Evolutionary conservation across 2,888 invertebrate genomes (phyloP).

Genomic region (Noctua janthe): DNA sequence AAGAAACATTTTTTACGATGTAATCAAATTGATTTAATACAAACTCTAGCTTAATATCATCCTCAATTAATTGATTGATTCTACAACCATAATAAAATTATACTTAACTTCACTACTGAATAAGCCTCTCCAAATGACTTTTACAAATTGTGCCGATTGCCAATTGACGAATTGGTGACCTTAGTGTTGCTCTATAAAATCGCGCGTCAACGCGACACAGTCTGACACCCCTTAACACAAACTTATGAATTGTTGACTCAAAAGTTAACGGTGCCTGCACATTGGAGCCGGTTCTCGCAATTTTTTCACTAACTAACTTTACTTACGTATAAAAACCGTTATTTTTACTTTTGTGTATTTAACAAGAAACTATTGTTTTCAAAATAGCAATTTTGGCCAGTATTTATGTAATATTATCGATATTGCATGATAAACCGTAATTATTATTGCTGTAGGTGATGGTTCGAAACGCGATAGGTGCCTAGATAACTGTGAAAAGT

Average conservation of each 20-base stretch:
- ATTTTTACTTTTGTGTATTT: conserved; percentile 48
- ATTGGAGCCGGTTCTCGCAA: conserved; percentile 69
- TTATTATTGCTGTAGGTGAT: conserved; percentile 19
- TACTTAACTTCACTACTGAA: neutral
- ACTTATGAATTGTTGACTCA: conserved; percentile 64
- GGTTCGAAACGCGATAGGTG: conserved; percentile 9
- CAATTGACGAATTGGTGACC: neutral
- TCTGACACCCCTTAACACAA: conserved; percentile 55
- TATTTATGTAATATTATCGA: conserved; percentile 42
- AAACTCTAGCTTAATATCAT: neutral
- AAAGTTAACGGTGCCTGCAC: conserved; percentile 70
- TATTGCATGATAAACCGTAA: conserved; percentile 44
- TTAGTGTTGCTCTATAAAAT: neutral
- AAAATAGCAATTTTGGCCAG: neutral
- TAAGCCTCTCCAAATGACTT: neutral
- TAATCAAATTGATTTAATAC: neutral
- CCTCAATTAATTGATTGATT: neutral
- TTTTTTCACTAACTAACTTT: conserved; percentile 65
- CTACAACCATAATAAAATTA: neutral
- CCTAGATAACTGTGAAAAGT: conserved; percentile 2
- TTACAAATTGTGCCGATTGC: neutral
- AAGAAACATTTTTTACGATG: neutral
- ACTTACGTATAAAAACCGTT: conserved; percentile 60
- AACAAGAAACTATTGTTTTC: conserved; percentile 17
- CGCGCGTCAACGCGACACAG: neutral